Conservation (phyloP, 2,797 vertebrate genomes). For the Kryptolebias ocellatus region DNA sequence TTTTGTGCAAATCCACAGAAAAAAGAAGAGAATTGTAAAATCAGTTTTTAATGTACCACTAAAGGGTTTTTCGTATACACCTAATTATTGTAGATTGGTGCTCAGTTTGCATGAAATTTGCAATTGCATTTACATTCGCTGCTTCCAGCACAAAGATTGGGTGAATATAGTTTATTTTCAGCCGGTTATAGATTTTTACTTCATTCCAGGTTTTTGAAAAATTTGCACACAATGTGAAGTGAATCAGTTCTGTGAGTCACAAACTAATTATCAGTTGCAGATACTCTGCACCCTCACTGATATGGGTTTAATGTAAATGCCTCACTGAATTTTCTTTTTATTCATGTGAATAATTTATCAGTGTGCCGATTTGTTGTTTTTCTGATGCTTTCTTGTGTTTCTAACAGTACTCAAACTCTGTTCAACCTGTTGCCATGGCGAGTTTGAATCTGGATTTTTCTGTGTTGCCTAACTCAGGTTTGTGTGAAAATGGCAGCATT, state of each 20-base stretch:
- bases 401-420: not conserved
- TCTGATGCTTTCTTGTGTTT: not conserved
- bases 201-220: not conserved
- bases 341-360: not conserved
- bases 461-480: not conserved
- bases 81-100: not conserved
- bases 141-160: too few relatives aligned
- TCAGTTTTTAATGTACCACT: not conserved
- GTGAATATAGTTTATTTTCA: not conserved
- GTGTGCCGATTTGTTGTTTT: slow-evolving; percentile 1
- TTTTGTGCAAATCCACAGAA: not conserved
- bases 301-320: not conserved
- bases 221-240: not conserved
- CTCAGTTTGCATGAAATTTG: not conserved
- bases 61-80: too few relatives aligned
- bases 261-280: not conserved
- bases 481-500: slow-evolving; percentile 6
- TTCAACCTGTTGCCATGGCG: slow-evolving; percentile 49
- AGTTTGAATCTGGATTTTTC: slow-evolving; percentile 31
- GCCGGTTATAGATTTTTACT: not conserved
- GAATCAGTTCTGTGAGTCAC: too few relatives aligned
- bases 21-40: not conserved
- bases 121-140: not conserved
- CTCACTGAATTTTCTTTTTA: not conserved
- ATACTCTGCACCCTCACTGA: not conserved